Evolutionary conservation across 1,140 invertebrate genomes (phyloP).

Genomic region (Drosophila yakuba): DNA sequence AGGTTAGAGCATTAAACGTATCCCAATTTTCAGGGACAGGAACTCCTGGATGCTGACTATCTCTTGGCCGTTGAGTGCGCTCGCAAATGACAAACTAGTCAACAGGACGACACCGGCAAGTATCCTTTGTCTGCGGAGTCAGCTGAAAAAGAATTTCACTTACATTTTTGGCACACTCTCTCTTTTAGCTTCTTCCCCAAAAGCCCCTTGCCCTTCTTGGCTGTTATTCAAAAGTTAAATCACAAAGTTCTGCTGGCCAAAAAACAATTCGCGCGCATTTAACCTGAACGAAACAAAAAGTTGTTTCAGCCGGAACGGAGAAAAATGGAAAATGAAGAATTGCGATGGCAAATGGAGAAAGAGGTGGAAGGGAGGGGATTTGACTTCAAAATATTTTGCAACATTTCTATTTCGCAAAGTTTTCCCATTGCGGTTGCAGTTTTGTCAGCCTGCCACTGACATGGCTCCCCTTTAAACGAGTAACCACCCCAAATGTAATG

Average conservation of each 20-base stretch:
- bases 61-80: slow-evolving; percentile 50
- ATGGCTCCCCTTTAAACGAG: slow-evolving; percentile 41
- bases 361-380: not conserved
- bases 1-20: slow-evolving; percentile 71
- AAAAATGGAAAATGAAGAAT: slow-evolving; percentile 11
- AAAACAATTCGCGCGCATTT: slow-evolving; percentile 82
- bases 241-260: slow-evolving; percentile 71
- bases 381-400: slow-evolving; percentile 57
- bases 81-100: slow-evolving; percentile 59
- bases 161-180: slow-evolving; percentile 74
- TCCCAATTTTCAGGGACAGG: slow-evolving; percentile 57
- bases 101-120: slow-evolving; percentile 23
- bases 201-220: slow-evolving; percentile 9
- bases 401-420: slow-evolving; percentile 72
- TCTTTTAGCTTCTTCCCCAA: not conserved
- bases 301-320: slow-evolving; percentile 33
- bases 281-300: slow-evolving; percentile 81
- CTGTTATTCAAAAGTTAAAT: slow-evolving; percentile 80
- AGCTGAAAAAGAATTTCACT: slow-evolving; percentile 52
- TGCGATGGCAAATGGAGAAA: slow-evolving; percentile 10
- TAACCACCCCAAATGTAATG: slow-evolving; percentile 20
- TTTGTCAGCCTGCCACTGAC: slow-evolving; percentile 48
- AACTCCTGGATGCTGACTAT: slow-evolving; percentile 22
- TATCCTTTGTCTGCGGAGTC: slow-evolving; percentile 39
- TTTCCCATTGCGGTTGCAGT: slow-evolving; percentile 26